These are phyloP conservation scores for Rhabdomys dilectus DNA, from an alignment of 2,113 vertebrate species.

Conservation along the genomic window DNA sequence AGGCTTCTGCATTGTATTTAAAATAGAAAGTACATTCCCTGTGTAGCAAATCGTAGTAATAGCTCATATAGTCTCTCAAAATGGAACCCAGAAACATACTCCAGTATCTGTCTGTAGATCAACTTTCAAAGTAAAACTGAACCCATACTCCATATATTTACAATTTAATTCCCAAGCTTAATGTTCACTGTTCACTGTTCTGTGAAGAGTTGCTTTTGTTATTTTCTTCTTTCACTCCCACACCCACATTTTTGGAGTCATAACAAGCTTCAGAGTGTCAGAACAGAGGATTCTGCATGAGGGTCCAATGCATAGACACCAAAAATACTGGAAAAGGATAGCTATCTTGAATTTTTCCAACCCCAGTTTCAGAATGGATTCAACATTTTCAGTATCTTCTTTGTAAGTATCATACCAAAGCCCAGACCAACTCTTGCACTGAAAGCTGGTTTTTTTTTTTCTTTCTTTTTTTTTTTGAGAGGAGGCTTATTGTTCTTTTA, in stretches of 20 bases:
- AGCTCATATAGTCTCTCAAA: conserved; percentile 16
- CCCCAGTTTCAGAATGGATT: conserved; percentile 12
- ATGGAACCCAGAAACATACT: conserved; percentile 41
- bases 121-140: not conserved
- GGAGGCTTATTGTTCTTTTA: conserved; percentile 57
- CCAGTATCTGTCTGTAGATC: conserved; percentile 39
- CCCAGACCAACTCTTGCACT: conserved; percentile 33
- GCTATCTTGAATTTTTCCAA: not conserved
- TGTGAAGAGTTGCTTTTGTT: not conserved
- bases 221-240: not conserved
- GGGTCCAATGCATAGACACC: not conserved
- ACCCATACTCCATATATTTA: not conserved
- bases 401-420: conserved; percentile 68
- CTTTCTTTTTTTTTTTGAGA: conserved; percentile 2
- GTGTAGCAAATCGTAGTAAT: conserved; percentile 3
- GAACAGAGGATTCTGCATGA: not conserved
- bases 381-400: conserved; percentile 51
- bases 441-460: conserved; percentile 35
- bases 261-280: not conserved
- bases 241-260: not conserved
- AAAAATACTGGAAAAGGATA: not conserved
- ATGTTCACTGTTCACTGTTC: not conserved
- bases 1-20: conserved; percentile 50
- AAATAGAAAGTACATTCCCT: conserved; percentile 51
- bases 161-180: conserved; percentile 38